phyloP scores from a whole-genome alignment of 2,113 vertebrate species.

The Pterocles burchelli region DNA sequence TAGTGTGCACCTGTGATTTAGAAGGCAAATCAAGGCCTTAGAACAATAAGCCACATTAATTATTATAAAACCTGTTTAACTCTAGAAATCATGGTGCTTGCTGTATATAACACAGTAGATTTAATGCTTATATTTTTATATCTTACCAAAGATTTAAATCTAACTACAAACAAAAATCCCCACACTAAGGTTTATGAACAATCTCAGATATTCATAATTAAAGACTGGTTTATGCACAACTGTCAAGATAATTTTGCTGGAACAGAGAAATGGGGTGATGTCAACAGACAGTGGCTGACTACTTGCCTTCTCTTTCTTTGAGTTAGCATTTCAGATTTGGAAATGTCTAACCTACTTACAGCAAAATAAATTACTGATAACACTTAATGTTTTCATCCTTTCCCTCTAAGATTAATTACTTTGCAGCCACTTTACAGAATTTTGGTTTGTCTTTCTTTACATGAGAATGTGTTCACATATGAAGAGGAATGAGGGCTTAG shows the following conservation, averaged over 20 bases:
- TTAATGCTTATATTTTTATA: neutral
- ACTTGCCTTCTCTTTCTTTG: neutral
- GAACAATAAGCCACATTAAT: neutral
- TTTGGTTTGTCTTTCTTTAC: neutral
- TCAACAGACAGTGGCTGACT: neutral
- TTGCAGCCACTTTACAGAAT: neutral
- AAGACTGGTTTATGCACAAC: neutral
- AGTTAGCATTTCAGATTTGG: neutral
- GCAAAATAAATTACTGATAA: neutral
- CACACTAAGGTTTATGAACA: neutral
- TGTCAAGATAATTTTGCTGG: neutral
- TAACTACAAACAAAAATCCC: neutral
- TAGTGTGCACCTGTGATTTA: constrained; percentile 38
- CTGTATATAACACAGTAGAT: neutral
- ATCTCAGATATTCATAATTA: neutral
- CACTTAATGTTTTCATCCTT: neutral
- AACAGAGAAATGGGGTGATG: neutral
- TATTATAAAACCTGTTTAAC: neutral
- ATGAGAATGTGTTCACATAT: neutral
- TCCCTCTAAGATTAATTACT: constrained; percentile 9
- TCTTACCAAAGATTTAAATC: neutral
- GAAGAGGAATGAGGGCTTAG: neutral
- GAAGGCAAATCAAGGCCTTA: constrained; percentile 27
- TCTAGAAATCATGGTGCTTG: neutral
- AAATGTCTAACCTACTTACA: neutral